Evolutionary conservation across 2,113 vertebrate species (phyloP), one percentile per base, ranked within the genome.

Genomic region (Spermophilus dauricus): DNA sequence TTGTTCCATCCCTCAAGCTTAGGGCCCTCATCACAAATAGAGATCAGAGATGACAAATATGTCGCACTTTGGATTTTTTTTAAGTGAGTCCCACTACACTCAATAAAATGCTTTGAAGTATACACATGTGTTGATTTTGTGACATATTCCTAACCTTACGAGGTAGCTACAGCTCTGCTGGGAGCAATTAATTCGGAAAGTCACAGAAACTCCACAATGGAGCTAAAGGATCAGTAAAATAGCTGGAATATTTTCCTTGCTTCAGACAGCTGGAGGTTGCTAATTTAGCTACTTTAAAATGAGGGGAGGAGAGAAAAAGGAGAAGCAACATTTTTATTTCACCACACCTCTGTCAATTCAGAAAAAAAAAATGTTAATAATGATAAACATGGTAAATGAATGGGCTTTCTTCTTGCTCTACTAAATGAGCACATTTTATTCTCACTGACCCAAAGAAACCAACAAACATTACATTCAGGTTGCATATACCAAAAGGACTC

Each of bases 131-230:
- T 75, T 95, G 76, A 92, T 91, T 92, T 73, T 95, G n/a, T 63
- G 48, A 92, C 80, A 96, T 78, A 85, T 37, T 89, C 65, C 89
- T 94, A 67, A 97, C 83, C 42, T 70, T 96, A 92, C 69, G 67
- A 95, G 18, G 20, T 84, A 85, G 30, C 42, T 97, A 69, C 24
- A 95, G 48, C 82, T 97, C 56, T 91, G 0, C 7, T 84, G 96
- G 61, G 87, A 92, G 12, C 77, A 94, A 56, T 96, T 96, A 84
- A 96, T 89, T 86, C 80, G 92, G 32, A 97, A 97, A 93, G 81
- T 10, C 45, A 5, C 26, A 95, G 70, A 97, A 97, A 28, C 0
- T 63, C 1, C 26, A 1, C 69, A 96, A 0, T 34, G 53, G n/a
- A 78, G 42, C 89, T 65, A 51, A 12, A 67, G 70, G 65, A 89